Conservation (phyloP, 2,113 vertebrate genomes). For the Poecilia latipinna region DNA sequence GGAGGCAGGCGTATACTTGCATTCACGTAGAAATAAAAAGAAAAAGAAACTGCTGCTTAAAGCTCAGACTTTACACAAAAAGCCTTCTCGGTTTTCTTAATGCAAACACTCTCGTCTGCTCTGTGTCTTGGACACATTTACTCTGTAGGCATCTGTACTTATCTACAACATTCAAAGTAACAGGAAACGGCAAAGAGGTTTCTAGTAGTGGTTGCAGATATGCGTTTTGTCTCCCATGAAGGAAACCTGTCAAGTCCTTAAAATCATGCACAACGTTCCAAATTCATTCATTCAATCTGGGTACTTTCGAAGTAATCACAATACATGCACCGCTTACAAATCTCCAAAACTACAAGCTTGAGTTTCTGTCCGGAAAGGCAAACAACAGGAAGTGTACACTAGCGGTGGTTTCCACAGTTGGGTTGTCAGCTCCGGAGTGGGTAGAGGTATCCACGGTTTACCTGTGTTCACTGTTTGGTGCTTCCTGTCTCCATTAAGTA, state of each 20-base stretch:
- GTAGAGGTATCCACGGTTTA: neutral
- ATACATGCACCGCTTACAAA: neutral
- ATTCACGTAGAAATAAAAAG: neutral
- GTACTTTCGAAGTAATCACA: neutral
- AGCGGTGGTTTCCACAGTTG: slow-evolving; percentile 4
- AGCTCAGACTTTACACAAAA: neutral
- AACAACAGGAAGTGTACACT: slow-evolving; percentile 54
- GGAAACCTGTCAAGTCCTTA: no score
- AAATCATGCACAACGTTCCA: no score
- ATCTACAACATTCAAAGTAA: slow-evolving; percentile 1
- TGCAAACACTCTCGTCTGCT: slow-evolving; percentile 3
- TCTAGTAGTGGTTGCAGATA: slow-evolving; percentile 10
- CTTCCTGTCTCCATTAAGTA: neutral
- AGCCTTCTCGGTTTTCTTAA: neutral
- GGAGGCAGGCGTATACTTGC: neutral
- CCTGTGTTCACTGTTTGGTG: neutral
- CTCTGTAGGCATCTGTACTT: neutral
- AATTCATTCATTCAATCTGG: neutral
- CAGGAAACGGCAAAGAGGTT: slow-evolving; percentile 23
- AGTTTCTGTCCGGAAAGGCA: slow-evolving; percentile 9
- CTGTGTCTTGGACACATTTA: neutral
- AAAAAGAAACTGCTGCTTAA: neutral
- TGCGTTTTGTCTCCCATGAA: neutral
- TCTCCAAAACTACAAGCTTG: neutral
- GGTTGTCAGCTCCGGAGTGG: slow-evolving; percentile 12